phyloP scores from a whole-genome alignment of 2,888 invertebrate genomes.

The Diloba caeruleocephala region DNA sequence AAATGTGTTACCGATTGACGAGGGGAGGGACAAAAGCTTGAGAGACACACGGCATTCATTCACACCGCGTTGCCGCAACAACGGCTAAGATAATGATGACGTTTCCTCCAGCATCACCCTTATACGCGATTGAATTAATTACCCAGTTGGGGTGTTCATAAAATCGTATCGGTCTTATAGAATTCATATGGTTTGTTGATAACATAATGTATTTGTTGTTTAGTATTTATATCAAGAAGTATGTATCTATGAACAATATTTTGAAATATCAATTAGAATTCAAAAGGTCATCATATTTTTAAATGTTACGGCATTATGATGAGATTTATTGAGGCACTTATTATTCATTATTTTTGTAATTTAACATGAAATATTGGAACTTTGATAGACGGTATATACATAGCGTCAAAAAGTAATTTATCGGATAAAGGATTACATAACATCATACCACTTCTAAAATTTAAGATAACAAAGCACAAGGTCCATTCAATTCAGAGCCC shows the following conservation, averaged over 20 bases:
- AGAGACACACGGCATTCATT: constrained; percentile 59
- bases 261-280: neutral
- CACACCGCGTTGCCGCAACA: constrained; percentile 68
- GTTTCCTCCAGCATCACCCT: constrained; percentile 65
- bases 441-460: no score
- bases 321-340: no score
- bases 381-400: no score
- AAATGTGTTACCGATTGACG: constrained; percentile 87
- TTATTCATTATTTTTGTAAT: no score
- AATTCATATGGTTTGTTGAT: constrained; percentile 39
- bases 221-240: no score
- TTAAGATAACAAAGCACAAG: neutral
- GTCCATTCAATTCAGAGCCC: constrained; percentile 6
- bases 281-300: neutral
- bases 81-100: constrained; percentile 80
- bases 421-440: no score
- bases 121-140: constrained; percentile 68
- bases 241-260: no score
- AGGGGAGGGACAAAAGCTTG: constrained; percentile 71
- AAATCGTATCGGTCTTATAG: constrained; percentile 50
- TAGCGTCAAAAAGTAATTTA: no score
- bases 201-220: constrained; percentile 12
- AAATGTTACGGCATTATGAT: neutral
- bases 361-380: no score
- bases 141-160: constrained; percentile 46